phyloP scores from a whole-genome alignment of 2,797 vertebrate species.

The Rhinophrynus dorsalis region DNA sequence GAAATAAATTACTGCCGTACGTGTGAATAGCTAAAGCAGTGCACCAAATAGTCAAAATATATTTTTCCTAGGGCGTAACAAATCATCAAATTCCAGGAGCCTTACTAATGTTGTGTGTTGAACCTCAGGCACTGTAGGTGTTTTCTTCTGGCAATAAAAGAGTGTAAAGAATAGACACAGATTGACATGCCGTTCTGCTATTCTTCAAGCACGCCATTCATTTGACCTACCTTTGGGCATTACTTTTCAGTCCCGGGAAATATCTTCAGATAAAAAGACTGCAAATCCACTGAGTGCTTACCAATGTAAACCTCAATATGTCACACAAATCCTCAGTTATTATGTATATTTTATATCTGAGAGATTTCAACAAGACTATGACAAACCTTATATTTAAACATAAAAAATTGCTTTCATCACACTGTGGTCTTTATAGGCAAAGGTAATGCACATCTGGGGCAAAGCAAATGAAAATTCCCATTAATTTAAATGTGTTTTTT shows the following conservation, averaged over 20 bases:
- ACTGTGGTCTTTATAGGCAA: too few relatives aligned
- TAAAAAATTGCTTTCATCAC: too few relatives aligned
- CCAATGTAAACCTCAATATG: conserved; percentile 3
- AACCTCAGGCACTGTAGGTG: conserved; percentile 5
- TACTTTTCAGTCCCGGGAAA: conserved; percentile 17
- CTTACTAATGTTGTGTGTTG: conserved; percentile 5
- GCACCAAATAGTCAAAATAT: conserved; percentile 44
- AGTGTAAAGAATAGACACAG: conserved; percentile 3
- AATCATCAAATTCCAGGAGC: conserved; percentile 33
- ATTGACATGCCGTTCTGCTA: conserved; percentile 24
- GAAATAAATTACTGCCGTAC: conserved; percentile 38
- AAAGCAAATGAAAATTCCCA: too few relatives aligned
- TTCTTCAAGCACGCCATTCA: conserved; percentile 23
- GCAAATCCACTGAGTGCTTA: conserved; percentile 12
- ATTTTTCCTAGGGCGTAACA: conserved; percentile 39
- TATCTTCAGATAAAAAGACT: conserved; percentile 15
- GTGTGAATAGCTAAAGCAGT: conserved; percentile 38
- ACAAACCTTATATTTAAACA: too few relatives aligned
- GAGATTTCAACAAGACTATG: too few relatives aligned
- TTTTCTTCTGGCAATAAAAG: conserved; percentile 9
- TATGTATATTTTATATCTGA: too few relatives aligned
- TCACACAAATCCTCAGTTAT: background rate
- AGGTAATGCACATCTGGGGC: too few relatives aligned
- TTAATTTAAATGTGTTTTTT: too few relatives aligned
- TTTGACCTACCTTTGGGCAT: conserved; percentile 26